Base-by-base conservation (phyloP, 2,113 vertebrate genomes). In the Chascanopsetta lugubris region DNA sequence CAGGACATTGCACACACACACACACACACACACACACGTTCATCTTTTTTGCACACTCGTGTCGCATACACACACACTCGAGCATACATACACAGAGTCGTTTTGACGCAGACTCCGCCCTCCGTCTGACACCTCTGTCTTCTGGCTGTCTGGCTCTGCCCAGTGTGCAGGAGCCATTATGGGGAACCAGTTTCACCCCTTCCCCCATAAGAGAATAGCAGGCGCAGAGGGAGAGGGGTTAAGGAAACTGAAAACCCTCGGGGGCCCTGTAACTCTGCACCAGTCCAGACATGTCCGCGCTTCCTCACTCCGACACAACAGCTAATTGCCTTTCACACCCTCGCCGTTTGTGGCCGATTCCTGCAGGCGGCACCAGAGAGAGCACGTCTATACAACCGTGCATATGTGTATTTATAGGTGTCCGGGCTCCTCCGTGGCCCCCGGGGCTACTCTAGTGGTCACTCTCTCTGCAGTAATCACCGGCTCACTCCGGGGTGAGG, bases 311-410 rank as follows among this genome's bases (percentile, higher is more conserved):
- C 36, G 18, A 50, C 77, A 77, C 61, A 72, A 69, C 77, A 34
- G 68, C 85, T 92, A 92, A 93, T 91, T 93, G 89, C 82, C 85
- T 91, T 90, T 93, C 88, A 81, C 91, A 92, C 90, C 82, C 91
- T 72, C 61, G 54, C 46, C 85, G 86, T 86, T 90, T 88, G 76
- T 74, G 69, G 75, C 72, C 30, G 25, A 47, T 83, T 51, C 48
- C 87, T 40, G 25, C 54, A 72, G 84, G 53, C 61, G 34, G 21
- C 1, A 8, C 40, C 40, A 18, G 17, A 42, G 13, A 42, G 17
- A 18, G 17, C 36, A 6, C 36, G 13, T 15, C 13, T 38, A 42
- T 8, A 42, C 40, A 15, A n/a, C 36, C 3, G 40, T 18, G 18
- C 17, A 42, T 42, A 42, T 49, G 4, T 10, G 8, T 38, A 36